Percentiles rank a stretch among this genome's conserved stretches.
These are phyloP conservation scores for Liodrosophila aerea DNA, from an alignment of 2,888 invertebrate genomes.

Conservation along the genomic window DNA sequence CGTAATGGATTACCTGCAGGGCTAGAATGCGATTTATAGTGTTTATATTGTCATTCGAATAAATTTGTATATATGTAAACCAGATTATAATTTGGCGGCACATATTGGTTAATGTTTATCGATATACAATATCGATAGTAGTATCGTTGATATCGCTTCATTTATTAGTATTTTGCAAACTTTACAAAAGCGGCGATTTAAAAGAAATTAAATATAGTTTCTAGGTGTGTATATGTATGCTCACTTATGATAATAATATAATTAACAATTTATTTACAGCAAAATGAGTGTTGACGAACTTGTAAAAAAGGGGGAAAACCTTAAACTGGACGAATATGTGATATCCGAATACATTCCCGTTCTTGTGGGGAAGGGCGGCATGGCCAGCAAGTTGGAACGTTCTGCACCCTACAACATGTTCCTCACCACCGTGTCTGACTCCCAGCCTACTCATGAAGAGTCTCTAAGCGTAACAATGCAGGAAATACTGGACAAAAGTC, in stretches of 20 bases:
- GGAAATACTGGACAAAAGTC: constrained; percentile 89
- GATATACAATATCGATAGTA: too few relatives aligned
- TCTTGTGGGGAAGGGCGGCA: constrained; percentile 5
- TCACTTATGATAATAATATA: too few relatives aligned
- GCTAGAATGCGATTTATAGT: too few relatives aligned
- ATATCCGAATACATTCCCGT: neutral
- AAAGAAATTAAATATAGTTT: too few relatives aligned
- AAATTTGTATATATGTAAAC: too few relatives aligned
- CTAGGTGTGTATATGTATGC: too few relatives aligned
- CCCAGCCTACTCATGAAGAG: constrained; percentile 10
- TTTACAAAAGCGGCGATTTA: neutral
- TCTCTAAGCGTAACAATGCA: constrained; percentile 81
- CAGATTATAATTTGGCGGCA: too few relatives aligned
- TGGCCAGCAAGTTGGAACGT: constrained; percentile 12
- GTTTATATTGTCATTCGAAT: neutral
- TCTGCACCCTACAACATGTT: constrained; percentile 21
- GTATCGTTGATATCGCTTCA: too few relatives aligned
- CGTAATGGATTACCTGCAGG: constrained; percentile 85
- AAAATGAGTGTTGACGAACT: constrained; percentile 6
- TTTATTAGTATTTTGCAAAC: too few relatives aligned
- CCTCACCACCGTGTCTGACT: constrained; percentile 2
- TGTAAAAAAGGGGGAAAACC: neutral
- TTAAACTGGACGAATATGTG: neutral
- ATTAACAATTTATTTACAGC: too few relatives aligned
- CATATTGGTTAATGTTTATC: too few relatives aligned